phyloP scores from a whole-genome alignment of 2,113 vertebrate genomes.

The Speoplatyrhinus poulsoni region DNA sequence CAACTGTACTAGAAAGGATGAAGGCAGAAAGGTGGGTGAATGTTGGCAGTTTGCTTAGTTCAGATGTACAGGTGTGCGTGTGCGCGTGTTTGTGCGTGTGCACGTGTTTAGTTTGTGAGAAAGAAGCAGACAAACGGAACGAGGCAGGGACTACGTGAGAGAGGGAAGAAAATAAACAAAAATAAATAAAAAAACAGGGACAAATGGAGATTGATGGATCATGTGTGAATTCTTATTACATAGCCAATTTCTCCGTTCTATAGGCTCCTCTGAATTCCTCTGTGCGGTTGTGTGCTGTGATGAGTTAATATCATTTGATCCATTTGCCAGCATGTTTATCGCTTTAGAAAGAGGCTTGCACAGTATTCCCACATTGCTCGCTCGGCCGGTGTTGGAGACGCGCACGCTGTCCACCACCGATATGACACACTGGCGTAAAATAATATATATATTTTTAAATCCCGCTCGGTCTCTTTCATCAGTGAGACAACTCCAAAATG shows the following conservation, averaged over 20 bases:
- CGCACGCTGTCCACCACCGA: neutral
- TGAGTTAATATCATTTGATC: constrained; percentile 37
- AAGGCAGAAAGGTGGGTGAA: neutral
- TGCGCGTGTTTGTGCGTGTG: neutral
- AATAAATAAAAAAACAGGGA: constrained; percentile 23
- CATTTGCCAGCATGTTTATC: constrained; percentile 39
- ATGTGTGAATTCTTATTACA: constrained; percentile 31
- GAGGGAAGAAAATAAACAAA: constrained; percentile 34
- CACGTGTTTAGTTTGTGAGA: neutral
- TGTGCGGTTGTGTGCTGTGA: neutral
- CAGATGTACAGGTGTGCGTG: neutral
- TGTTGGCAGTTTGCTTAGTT: neutral
- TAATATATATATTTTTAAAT: constrained; percentile 6
- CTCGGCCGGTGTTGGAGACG: neutral
- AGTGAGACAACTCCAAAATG: constrained; percentile 1
- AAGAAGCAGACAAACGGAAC: neutral
- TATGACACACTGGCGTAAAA: constrained; percentile 33
- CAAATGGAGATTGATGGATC: constrained; percentile 50
- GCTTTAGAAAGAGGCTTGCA: constrained; percentile 25
- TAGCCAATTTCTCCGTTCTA: constrained; percentile 24
- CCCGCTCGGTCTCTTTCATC: constrained; percentile 17
- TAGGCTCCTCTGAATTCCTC: constrained; percentile 22
- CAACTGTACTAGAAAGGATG: too few species aligned
- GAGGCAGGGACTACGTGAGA: neutral
- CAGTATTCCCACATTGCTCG: constrained; percentile 13